Base-by-base conservation (phyloP, 2,113 vertebrate species). In the Poeciliopsis occidentalis region DNA sequence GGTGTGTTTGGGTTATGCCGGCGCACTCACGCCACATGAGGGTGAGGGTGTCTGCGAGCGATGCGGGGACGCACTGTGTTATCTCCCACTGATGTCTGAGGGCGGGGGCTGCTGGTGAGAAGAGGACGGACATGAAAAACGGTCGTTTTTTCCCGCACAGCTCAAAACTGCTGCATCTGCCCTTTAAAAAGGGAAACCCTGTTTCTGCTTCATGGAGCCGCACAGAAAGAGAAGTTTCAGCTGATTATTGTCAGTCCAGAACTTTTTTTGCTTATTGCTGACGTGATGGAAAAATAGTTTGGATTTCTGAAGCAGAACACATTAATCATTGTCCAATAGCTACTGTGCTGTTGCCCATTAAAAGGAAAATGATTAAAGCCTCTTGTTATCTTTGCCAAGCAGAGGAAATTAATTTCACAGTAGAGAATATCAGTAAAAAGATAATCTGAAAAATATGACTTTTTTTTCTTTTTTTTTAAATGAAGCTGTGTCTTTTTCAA, bases 1-100 rank as follows among this genome's bases (percentile, higher is more conserved):
- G 63, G 71, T 47, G 72, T 94, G 94, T 94, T 94, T 94, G 94
- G 93, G 92, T 94, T 93, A 92, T 87, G 82, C 91, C 64, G 72
- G 81, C 80, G 54, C 87, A 81, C 87, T 90, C 86, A 87, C 73
- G 75, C 84, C 81, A 91, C 87, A 93, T 92, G 88, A 85, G 93
- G 89, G 85, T 92, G 88, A 85, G 92, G 89, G 85, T 82, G 85
- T 92, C 85, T 88, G 87, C 68, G 37, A 66, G 71, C 30, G 84
- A 86, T 85, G 92, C 80, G 81, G 86, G 85, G 87, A 86, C 74
- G 72, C 60, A 61, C 47, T 76, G 68, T 73, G 79, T 90, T 94
- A 94, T 95, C 88, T 94, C 70, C 62, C 61, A 39, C 79, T 84
- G 73, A 80, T 39, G 82, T 81, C 86, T 90, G 75, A 57, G 85